Conservation (phyloP, 2,888 invertebrate species). For the Chironomus tentans region DNA sequence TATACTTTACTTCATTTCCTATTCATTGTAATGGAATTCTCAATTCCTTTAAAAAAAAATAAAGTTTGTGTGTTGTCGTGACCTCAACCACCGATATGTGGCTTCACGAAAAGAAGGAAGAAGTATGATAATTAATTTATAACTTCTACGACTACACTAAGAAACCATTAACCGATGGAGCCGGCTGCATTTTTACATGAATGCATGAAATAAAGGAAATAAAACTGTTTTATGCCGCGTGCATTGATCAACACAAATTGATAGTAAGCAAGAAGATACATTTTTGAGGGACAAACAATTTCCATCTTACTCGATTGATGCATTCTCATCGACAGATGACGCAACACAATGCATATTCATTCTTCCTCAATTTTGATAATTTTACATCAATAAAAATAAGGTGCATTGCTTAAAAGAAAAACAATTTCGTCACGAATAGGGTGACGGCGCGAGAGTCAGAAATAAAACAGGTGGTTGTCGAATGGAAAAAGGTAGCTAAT, state of each 20-base stretch:
- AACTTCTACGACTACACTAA: not conserved
- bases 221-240: not conserved
- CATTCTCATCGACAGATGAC: constrained; percentile 16
- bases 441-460: not conserved
- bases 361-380: not conserved
- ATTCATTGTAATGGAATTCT: not conserved
- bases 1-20: not conserved
- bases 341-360: not conserved
- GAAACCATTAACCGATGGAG: not conserved
- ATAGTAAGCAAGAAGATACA: not conserved
- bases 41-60: not conserved
- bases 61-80: not conserved
- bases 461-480: constrained; percentile 1
- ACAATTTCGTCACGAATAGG: not conserved
- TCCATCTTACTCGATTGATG: constrained; percentile 7
- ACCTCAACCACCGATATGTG: not conserved
- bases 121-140: not conserved
- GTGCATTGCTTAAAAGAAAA: too few relatives aligned
- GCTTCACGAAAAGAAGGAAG: not conserved
- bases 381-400: too few relatives aligned
- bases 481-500: not conserved
- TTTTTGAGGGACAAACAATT: not conserved
- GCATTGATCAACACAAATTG: not conserved
- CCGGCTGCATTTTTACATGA: constrained; percentile 4
- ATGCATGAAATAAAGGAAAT: not conserved